Percentiles rank a stretch among this genome's conserved stretches.
phyloP scores from a whole-genome alignment of 2,888 invertebrate genomes.

The Sminthurinus aureus region DNA sequence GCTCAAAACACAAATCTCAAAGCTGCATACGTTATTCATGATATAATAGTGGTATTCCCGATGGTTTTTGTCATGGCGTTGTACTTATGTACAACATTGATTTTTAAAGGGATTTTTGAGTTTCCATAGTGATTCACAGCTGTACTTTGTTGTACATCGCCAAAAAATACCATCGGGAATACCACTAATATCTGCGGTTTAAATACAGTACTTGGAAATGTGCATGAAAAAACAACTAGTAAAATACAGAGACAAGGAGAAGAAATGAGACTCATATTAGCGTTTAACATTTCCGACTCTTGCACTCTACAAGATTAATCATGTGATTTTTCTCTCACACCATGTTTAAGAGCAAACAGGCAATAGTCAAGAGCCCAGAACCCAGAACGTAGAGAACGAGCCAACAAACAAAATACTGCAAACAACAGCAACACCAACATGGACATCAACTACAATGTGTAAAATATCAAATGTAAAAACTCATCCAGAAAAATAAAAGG shows the following conservation, averaged over 20 bases:
- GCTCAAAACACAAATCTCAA: not conserved
- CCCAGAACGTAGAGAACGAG: too few relatives aligned
- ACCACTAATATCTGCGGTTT: not conserved
- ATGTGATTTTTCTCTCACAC: not conserved
- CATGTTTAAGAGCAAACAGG: not conserved
- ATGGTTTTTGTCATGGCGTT: too few relatives aligned
- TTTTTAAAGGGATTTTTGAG: too few relatives aligned
- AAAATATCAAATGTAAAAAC: not conserved
- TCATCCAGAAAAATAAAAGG: conserved; percentile 3
- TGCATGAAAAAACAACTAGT: not conserved
- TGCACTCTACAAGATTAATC: conserved; percentile 12
- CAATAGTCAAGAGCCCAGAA: too few relatives aligned
- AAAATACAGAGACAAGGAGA: not conserved
- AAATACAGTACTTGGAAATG: not conserved
- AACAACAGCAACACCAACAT: not conserved
- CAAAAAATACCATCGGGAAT: too few relatives aligned
- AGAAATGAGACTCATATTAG: conserved; percentile 14
- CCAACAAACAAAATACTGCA: too few relatives aligned
- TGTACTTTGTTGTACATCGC: too few relatives aligned
- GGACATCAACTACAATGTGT: too few relatives aligned
- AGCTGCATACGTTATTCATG: too few relatives aligned
- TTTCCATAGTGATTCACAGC: too few relatives aligned
- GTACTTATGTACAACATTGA: too few relatives aligned
- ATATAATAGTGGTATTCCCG: too few relatives aligned
- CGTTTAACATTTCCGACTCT: conserved; percentile 9